Percentiles rank a stretch among this genome's conserved stretches.
phyloP scores from a whole-genome alignment of 2,797 vertebrate genomes.

The Heteromormyrus szaboi region DNA sequence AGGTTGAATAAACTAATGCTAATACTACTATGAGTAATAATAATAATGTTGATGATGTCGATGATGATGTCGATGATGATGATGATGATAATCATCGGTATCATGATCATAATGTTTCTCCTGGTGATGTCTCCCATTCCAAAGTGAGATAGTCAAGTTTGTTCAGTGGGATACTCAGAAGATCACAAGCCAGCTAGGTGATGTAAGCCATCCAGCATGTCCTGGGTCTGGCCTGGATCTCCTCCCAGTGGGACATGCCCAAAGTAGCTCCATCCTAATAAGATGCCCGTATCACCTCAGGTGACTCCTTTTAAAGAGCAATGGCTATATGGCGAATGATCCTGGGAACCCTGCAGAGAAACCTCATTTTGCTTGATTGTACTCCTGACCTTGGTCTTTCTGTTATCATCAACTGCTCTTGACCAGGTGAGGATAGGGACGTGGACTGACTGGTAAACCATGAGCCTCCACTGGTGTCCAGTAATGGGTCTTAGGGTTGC shows the following conservation, averaged over 20 bases:
- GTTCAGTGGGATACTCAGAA: neutral
- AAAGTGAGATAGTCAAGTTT: neutral
- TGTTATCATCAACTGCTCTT: neutral
- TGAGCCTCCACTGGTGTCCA: neutral
- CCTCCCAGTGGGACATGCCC: neutral
- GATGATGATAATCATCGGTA: neutral
- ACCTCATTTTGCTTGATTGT: neutral
- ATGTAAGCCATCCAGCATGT: neutral
- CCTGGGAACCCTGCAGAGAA: neutral
- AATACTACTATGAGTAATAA: neutral
- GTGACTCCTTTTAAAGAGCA: neutral
- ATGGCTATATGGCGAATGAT: neutral
- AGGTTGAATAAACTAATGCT: neutral
- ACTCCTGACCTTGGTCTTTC: neutral
- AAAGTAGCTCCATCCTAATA: neutral
- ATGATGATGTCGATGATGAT: neutral
- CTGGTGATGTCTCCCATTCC: neutral
- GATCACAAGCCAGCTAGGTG: neutral
- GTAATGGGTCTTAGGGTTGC: neutral
- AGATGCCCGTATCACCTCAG: neutral
- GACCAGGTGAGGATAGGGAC: neutral
- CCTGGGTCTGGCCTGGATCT: neutral
- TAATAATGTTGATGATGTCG: neutral
- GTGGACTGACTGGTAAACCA: neutral
- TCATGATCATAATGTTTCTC: neutral